Evolutionary conservation across 35 echinoderm and acorn worm genomes (phyloP).

Genomic region (Acanthaster planci): DNA sequence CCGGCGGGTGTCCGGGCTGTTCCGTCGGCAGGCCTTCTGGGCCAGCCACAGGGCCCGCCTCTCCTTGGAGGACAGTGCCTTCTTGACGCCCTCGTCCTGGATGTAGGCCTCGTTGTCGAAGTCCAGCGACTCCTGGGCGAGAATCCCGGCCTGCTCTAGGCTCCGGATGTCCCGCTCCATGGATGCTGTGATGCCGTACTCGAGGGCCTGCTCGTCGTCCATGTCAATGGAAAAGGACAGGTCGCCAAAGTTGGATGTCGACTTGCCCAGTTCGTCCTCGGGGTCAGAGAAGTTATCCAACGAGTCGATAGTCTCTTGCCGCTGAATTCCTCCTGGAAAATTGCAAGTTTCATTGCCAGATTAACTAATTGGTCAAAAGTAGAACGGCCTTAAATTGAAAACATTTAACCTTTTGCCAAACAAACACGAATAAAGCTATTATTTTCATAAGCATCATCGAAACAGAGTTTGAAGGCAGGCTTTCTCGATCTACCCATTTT

Average conservation of each 20-base stretch:
- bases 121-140: not conserved
- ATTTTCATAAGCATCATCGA: too few relatives aligned
- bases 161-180: slow-evolving; percentile 20
- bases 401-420: too few relatives aligned
- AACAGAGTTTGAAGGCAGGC: too few relatives aligned
- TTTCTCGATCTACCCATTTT: too few relatives aligned
- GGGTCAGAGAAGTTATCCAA: slow-evolving; percentile 51
- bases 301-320: slow-evolving; percentile 60
- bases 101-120: slow-evolving; percentile 23
- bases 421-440: too few relatives aligned
- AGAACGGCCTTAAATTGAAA: too few relatives aligned
- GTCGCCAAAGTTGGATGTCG: slow-evolving; percentile 17
- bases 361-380: too few relatives aligned
- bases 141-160: not conserved
- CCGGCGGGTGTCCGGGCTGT: not conserved
- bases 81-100: not conserved
- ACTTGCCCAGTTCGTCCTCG: slow-evolving; percentile 34
- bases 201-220: slow-evolving; percentile 7
- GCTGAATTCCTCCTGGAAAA: slow-evolving; percentile 28
- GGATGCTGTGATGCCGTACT: slow-evolving; percentile 28
- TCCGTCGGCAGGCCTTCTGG: not conserved
- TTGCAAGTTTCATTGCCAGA: too few relatives aligned
- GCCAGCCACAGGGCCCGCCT: slow-evolving; percentile 16
- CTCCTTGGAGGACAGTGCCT: not conserved
- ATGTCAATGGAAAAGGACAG: slow-evolving; percentile 47